Evolutionary conservation across 2,888 invertebrate species (phyloP).

Genomic region (Brenthis hecate): DNA sequence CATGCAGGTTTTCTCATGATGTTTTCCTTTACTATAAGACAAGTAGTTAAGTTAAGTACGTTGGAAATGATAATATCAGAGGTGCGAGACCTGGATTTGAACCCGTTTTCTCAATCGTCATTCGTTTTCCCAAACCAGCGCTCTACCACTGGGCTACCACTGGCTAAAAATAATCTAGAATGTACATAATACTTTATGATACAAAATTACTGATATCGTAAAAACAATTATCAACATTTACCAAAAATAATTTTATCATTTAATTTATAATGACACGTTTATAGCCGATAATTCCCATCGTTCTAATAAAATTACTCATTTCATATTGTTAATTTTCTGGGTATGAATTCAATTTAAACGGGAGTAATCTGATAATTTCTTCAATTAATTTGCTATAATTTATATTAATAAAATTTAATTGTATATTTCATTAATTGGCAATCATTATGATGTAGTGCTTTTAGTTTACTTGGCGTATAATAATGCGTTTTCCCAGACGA

Average conservation of each 20-base stretch:
- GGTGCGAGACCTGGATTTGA: too few species aligned
- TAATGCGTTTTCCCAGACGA: too few species aligned
- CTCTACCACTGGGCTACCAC: too few species aligned
- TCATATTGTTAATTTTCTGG: conserved; percentile 4
- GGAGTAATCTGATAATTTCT: not conserved
- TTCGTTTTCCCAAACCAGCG: too few species aligned
- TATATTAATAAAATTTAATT: not conserved
- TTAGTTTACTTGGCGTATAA: too few species aligned
- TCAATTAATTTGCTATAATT: conserved; percentile 4
- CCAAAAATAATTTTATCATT: conserved; percentile 8
- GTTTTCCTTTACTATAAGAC: too few species aligned
- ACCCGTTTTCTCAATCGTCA: too few species aligned
- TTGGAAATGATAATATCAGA: too few species aligned
- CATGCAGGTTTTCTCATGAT: too few species aligned
- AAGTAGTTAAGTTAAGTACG: too few species aligned
- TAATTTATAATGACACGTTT: conserved; percentile 14
- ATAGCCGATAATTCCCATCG: conserved; percentile 18
- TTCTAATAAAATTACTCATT: conserved; percentile 11
- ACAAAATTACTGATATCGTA: conserved; percentile 4
- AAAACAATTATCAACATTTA: conserved; percentile 7
- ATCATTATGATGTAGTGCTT: too few species aligned
- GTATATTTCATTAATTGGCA: too few species aligned
- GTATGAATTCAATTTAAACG: not conserved
- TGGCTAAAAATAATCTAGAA: not conserved
- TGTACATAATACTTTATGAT: not conserved